Conservation (phyloP, 2,888 invertebrate genomes). For the Noctua janthe region DNA sequence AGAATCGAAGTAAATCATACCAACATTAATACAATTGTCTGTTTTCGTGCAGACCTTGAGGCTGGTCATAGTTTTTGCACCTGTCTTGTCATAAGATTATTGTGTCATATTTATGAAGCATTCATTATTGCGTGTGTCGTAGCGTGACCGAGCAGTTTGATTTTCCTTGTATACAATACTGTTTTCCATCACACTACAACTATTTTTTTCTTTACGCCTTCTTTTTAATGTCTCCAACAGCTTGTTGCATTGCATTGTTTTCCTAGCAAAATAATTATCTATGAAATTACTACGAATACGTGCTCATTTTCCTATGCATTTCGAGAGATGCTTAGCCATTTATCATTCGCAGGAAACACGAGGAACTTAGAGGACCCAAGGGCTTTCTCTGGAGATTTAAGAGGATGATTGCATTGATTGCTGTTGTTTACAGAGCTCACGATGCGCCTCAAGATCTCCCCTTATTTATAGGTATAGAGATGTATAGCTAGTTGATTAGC, state of each 20-base stretch:
- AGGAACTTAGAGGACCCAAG: constrained; percentile 50
- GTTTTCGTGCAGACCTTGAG: constrained; percentile 33
- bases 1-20: constrained; percentile 25
- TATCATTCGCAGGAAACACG: constrained; percentile 49
- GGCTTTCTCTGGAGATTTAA: constrained; percentile 57
- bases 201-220: background rate
- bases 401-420: constrained; percentile 71
- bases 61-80: constrained; percentile 38
- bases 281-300: constrained; percentile 8
- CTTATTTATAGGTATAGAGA: constrained; percentile 43
- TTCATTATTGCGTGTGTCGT: constrained; percentile 36
- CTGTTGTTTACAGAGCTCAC: constrained; percentile 72
- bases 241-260: constrained; percentile 1
- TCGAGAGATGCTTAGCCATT: constrained; percentile 41
- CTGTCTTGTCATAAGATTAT: constrained; percentile 32
- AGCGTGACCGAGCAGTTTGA: constrained; percentile 39
- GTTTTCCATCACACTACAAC: constrained; percentile 6
- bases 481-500: constrained; percentile 30
- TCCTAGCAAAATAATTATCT: background rate
- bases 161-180: constrained; percentile 41
- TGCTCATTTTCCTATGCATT: constrained; percentile 34
- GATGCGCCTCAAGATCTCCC: constrained; percentile 60
- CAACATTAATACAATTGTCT: constrained; percentile 3
- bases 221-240: constrained; percentile 12
- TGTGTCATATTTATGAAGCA: constrained; percentile 17